Evolutionary conservation across 2,888 invertebrate genomes (phyloP).

Genomic region (Drosophila leonis): DNA sequence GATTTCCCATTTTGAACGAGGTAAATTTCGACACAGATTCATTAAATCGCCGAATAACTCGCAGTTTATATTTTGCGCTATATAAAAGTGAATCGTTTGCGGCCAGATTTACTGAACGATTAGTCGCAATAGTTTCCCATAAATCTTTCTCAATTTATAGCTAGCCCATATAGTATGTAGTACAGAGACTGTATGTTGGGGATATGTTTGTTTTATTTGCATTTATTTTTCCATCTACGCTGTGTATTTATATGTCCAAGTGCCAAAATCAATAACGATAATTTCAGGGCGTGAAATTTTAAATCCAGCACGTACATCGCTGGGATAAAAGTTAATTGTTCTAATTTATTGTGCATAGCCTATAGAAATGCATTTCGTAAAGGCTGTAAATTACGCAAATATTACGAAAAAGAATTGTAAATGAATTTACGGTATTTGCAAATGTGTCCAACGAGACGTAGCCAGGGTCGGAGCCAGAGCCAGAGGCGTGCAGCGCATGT

Average conservation of each 20-base stretch:
- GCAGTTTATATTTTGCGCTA: slow-evolving; percentile 16
- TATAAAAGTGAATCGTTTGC: slow-evolving; percentile 27
- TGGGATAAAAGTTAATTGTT: slow-evolving; percentile 39
- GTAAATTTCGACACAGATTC: slow-evolving; percentile 4
- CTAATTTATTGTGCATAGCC: slow-evolving; percentile 15
- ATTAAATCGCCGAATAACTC: slow-evolving; percentile 12
- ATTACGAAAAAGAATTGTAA: slow-evolving; percentile 14
- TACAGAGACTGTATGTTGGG: slow-evolving; percentile 16
- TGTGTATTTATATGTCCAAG: slow-evolving; percentile 41
- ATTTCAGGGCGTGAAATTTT: slow-evolving; percentile 59
- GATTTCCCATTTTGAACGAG: background rate
- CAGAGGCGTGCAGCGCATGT: background rate
- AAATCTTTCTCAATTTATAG: slow-evolving; percentile 50
- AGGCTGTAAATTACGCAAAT: slow-evolving; percentile 29
- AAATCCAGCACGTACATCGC: slow-evolving; percentile 59
- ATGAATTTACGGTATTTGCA: slow-evolving; percentile 29
- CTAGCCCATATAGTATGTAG: slow-evolving; percentile 9
- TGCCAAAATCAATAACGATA: slow-evolving; percentile 70
- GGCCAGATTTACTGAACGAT: slow-evolving; percentile 59
- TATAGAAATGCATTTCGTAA: slow-evolving; percentile 18
- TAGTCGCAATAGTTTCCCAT: slow-evolving; percentile 61
- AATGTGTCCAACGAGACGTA: slow-evolving; percentile 10
- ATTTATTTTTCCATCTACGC: slow-evolving; percentile 19
- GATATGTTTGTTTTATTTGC: slow-evolving; percentile 28
- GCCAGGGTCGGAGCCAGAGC: background rate